Conservation (phyloP, 2,797 vertebrate species). For the Phalanger gymnotis region DNA sequence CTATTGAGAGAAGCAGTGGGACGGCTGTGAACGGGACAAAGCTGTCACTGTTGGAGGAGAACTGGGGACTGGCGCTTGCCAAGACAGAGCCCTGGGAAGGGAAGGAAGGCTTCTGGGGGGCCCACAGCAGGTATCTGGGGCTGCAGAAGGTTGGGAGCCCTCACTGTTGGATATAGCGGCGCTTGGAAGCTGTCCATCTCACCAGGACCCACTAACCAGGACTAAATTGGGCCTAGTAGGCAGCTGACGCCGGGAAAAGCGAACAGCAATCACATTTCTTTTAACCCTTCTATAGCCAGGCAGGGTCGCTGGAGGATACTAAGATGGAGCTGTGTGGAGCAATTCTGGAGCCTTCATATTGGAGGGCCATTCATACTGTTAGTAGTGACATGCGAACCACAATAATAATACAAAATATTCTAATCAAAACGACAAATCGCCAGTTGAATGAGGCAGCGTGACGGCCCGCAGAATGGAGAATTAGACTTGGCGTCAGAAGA, state of each 20-base stretch:
- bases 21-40: rapidly evolving
- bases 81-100: neutral
- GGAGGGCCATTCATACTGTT: neutral
- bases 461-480: neutral
- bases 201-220: neutral
- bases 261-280: neutral
- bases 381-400: slow-evolving; percentile 34
- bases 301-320: neutral
- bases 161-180: neutral
- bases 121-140: neutral
- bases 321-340: neutral
- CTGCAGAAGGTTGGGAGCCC: neutral
- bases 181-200: neutral
- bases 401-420: slow-evolving; percentile 31
- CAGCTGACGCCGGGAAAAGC: neutral
- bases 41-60: neutral
- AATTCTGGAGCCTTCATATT: neutral
- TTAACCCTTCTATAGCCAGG: neutral
- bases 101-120: neutral
- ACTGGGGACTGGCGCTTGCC: neutral
- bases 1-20: neutral
- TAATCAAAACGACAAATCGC: slow-evolving; percentile 57
- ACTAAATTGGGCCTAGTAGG: neutral
- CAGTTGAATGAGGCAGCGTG: slow-evolving; percentile 15
- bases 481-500: neutral